Base-by-base conservation (phyloP, 2,113 vertebrate genomes). In the Anarrhichthys ocellatus region DNA sequence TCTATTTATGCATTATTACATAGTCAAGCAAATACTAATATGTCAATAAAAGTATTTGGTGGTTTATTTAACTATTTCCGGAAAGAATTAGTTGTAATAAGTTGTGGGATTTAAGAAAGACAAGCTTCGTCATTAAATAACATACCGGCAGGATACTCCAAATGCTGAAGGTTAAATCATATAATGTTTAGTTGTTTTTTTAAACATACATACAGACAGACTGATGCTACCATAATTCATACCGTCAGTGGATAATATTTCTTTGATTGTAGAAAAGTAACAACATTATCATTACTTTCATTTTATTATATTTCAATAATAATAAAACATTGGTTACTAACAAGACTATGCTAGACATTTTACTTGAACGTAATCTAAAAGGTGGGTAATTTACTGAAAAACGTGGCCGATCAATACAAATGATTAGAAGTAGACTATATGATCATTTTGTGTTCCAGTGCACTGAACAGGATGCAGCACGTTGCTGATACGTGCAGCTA, bases 401-500 rank as follows among this genome's bases (percentile, higher is more conserved):
- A 62, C 38, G 44, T 44, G 4, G 2, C 29, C 29, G 5, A 52
- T 62, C 2, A 6, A 10, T 36, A 22, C 22, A 1, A 10, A 54
- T 22, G 15, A 24, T 18, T 32, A 58, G 1, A 13, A 24, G 18
- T 73, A 34, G 3, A 10, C 20, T 2, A 24, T 14, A 5, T 13
- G 10, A 24, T 36, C 1, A 7, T 70, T n/a, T 44, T 18, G 34
- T 24, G 4, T 42, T 29, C 40, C 6, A 17, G n/a, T 32, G 9
- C 10, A 52, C 56, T 34, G 1, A 34, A 6, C 0, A 24, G n/a
- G 42, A 22, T 18, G 11, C 38, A 22, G 71, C 89, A 86, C 78
- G 36, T 86, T 83, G 22, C 6, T 64, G 17, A 72, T 81, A 78
- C 78, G 73, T 80, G 83, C 63, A 1, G 9, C 5, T 36, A 6